These are phyloP conservation scores for Diorhabda elongata DNA, from an alignment of 1,140 invertebrate species.

Conservation along the genomic window DNA sequence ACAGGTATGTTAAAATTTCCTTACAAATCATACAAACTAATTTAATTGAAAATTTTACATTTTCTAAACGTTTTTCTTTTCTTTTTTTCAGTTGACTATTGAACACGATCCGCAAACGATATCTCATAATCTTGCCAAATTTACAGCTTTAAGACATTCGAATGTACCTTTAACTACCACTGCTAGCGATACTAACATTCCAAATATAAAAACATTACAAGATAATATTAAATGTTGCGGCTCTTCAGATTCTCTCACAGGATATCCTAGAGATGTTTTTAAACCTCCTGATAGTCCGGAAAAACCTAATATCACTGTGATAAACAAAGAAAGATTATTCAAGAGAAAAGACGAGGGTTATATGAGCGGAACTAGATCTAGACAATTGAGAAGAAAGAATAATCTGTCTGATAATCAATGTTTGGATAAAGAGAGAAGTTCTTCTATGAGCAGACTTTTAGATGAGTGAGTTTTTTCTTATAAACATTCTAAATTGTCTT, in stretches of 20 bases:
- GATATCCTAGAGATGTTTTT: slow-evolving; percentile 5
- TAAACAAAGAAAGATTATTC: slow-evolving; percentile 61
- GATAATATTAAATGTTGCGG: slow-evolving; percentile 27
- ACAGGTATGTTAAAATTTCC: slow-evolving; percentile 53
- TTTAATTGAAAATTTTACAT: not conserved
- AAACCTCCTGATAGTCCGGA: not conserved
- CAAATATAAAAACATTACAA: slow-evolving; percentile 33
- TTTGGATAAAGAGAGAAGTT: slow-evolving; percentile 72
- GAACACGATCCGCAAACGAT: slow-evolving; percentile 83
- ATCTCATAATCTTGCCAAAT: slow-evolving; percentile 42
- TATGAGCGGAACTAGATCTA: slow-evolving; percentile 46
- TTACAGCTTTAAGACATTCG: slow-evolving; percentile 42
- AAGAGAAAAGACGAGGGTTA: slow-evolving; percentile 62
- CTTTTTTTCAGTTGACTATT: slow-evolving; percentile 65
- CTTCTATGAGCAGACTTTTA: slow-evolving; percentile 78
- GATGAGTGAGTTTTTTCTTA: slow-evolving; percentile 56
- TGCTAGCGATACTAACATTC: slow-evolving; percentile 46
- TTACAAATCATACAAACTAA: too few relatives aligned
- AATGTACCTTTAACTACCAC: slow-evolving; percentile 41
- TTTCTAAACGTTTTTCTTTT: not conserved
- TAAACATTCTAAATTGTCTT: too few relatives aligned
- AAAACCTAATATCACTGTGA: not conserved
- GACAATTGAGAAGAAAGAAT: slow-evolving; percentile 49
- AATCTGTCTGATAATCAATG: slow-evolving; percentile 42
- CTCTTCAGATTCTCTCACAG: slow-evolving; percentile 32